A percentile compares a stretch with the other conserved stretches of the same genome.
Evolutionary conservation across 2,888 invertebrate species (phyloP).

Genomic region (Onchidella celtica): DNA sequence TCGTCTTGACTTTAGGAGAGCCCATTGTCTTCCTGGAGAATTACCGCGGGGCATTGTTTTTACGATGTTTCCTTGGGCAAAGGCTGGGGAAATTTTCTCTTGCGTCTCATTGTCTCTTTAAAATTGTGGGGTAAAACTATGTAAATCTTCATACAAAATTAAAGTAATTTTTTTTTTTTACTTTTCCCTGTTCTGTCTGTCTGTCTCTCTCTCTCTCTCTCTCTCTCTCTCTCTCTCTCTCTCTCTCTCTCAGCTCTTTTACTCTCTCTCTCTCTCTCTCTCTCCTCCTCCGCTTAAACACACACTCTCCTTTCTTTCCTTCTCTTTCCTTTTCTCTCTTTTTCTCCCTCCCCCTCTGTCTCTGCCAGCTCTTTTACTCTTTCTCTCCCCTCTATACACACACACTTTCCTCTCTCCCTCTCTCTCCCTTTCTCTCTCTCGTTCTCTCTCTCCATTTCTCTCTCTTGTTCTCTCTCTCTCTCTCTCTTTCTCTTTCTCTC

Average conservation of each 20-base stretch:
- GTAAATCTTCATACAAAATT: too few species aligned
- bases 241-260: constrained; percentile 12
- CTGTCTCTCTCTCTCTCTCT: neutral
- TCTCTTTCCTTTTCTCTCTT: neutral
- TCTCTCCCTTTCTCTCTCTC: neutral
- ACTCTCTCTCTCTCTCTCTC: constrained; percentile 9
- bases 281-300: neutral
- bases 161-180: neutral
- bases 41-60: too few species aligned
- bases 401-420: neutral
- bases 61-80: too few species aligned
- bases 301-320: neutral
- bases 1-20: too few species aligned
- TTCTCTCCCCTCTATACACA: neutral
- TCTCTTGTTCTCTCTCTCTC: neutral
- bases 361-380: neutral
- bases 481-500: constrained; percentile 17
- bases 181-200: neutral
- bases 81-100: too few species aligned
- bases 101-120: too few species aligned
- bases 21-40: too few species aligned
- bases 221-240: neutral
- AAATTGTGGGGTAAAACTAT: too few species aligned
- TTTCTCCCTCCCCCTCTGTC: neutral
- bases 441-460: neutral